Conservation (phyloP, 1,140 invertebrate genomes). For the Caenorhabditis inopinata region DNA sequence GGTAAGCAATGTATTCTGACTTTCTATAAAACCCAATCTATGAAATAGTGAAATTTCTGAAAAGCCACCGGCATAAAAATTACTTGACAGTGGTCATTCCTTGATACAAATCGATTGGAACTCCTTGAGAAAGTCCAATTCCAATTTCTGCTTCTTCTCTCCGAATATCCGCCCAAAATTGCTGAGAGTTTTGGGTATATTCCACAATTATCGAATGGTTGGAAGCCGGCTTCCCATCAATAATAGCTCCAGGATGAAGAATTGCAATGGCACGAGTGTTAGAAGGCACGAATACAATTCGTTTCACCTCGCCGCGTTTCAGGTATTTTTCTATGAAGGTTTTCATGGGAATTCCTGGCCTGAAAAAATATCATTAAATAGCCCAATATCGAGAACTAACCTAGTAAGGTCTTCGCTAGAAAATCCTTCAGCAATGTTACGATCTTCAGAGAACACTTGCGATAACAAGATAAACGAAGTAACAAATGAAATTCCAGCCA, state of each 20-base stretch:
- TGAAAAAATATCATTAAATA: background rate
- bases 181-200: conserved; percentile 21
- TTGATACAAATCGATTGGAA: conserved; percentile 32
- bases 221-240: conserved; percentile 26
- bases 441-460: conserved; percentile 4
- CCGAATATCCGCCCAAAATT: conserved; percentile 39
- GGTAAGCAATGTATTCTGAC: no score
- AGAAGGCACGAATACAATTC: conserved; percentile 19
- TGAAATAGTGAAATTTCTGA: background rate
- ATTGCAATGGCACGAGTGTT: conserved; percentile 18
- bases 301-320: conserved; percentile 23
- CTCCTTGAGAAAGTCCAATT: conserved; percentile 26
- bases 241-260: conserved; percentile 35
- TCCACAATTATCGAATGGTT: background rate
- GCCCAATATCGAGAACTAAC: background rate
- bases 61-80: background rate
- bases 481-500: conserved; percentile 33
- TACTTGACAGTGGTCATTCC: conserved; percentile 30
- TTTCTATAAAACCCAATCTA: no score
- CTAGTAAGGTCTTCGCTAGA: background rate
- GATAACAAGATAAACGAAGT: conserved; percentile 28
- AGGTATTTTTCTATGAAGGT: conserved; percentile 37
- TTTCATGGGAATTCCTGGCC: conserved; percentile 34
- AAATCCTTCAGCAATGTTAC: background rate
- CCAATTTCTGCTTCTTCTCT: conserved; percentile 31